Evolutionary conservation across 2,797 vertebrate species (phyloP).

Genomic region (Glossophaga mutica): DNA sequence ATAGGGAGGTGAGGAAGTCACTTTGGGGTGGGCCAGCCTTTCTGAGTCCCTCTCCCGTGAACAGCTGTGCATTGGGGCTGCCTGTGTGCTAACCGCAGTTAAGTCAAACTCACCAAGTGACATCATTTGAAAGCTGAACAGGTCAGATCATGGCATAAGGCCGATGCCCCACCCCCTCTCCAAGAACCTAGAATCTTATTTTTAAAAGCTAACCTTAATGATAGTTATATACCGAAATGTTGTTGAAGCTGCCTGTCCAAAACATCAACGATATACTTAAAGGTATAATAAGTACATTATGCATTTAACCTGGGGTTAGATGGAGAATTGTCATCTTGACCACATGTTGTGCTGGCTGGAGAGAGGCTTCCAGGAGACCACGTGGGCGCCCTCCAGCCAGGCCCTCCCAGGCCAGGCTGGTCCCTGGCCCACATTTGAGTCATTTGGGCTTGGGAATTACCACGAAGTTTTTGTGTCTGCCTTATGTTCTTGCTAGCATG

Average conservation of each 20-base stretch:
- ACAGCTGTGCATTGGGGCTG: neutral
- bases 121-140: constrained; percentile 36
- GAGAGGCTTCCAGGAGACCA: constrained; percentile 57
- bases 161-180: neutral
- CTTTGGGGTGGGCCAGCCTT: neutral
- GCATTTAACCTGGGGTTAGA: constrained; percentile 61
- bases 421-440: neutral
- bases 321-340: constrained; percentile 34
- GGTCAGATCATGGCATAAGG: neutral
- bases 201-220: constrained; percentile 60
- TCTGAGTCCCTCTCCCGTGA: neutral
- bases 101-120: neutral
- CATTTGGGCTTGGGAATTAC: neutral
- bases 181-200: constrained; percentile 46
- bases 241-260: constrained; percentile 50
- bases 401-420: neutral
- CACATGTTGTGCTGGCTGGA: neutral
- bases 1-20: neutral
- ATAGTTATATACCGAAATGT: constrained; percentile 56
- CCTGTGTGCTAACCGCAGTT: neutral
- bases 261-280: constrained; percentile 66
- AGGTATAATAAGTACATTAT: constrained; percentile 67
- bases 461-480: neutral
- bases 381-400: neutral
- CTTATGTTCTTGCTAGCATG: neutral